These are phyloP conservation scores for Lamellibrachia satsuma DNA, from an alignment of 2,888 invertebrate genomes.

Conservation along the genomic window DNA sequence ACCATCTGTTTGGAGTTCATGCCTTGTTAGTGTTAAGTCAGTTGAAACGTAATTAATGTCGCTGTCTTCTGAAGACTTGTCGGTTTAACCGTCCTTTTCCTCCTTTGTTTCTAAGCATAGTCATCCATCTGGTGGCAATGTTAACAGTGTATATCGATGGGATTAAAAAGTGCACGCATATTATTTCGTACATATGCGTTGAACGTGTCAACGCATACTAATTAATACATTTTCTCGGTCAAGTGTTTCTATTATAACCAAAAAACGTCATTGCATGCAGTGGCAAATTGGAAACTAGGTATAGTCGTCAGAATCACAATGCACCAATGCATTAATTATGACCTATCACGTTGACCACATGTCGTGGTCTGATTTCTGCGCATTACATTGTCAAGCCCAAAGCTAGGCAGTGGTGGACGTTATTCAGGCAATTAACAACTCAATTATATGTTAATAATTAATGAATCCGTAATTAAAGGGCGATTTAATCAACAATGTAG, in stretches of 20 bases:
- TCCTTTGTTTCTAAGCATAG: too few species aligned
- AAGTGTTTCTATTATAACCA: neutral
- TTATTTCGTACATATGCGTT: neutral
- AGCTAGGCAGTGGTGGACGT: neutral
- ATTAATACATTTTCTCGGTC: neutral
- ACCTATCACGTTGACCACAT: neutral
- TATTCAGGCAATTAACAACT: neutral
- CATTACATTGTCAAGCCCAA: neutral
- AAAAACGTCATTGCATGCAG: neutral
- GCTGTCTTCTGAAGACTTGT: too few species aligned
- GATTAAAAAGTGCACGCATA: neutral
- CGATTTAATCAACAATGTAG: slow-evolving; percentile 12
- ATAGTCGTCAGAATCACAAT: neutral
- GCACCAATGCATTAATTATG: neutral
- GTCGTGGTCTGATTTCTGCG: neutral
- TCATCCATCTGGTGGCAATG: too few species aligned
- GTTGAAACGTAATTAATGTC: too few species aligned
- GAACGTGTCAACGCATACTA: neutral
- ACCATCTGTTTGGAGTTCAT: neutral
- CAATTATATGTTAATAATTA: neutral
- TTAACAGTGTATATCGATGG: too few species aligned
- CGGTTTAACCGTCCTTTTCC: too few species aligned
- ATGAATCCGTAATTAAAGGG: neutral
- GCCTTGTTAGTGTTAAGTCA: neutral
- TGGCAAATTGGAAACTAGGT: neutral